Conservation (phyloP, 2,113 vertebrate genomes). For the Platysternon megacephalum region DNA sequence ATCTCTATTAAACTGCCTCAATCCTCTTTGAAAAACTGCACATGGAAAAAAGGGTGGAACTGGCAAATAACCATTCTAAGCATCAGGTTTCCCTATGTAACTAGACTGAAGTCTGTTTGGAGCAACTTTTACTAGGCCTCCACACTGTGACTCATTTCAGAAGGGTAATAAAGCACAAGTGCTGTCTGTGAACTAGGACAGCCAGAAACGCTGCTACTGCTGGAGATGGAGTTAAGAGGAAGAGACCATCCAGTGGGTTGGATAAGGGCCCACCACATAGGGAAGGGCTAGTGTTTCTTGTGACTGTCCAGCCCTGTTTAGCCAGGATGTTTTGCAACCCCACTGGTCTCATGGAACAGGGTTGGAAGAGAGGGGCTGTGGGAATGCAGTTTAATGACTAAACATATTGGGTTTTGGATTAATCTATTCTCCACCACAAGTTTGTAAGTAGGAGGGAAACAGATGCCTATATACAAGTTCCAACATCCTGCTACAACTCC, state of each 20-base stretch:
- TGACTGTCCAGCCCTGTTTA: not conserved
- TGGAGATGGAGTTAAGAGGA: accelerated
- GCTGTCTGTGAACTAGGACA: not conserved
- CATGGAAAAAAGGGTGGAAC: not conserved
- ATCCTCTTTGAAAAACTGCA: not conserved
- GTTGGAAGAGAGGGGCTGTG: not conserved
- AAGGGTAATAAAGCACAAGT: not conserved
- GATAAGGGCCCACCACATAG: not conserved
- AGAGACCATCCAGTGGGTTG: not conserved
- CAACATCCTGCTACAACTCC: not conserved
- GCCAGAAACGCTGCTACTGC: accelerated
- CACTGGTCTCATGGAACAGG: not conserved
- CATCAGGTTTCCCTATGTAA: not conserved
- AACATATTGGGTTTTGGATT: not conserved
- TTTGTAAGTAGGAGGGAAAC: not conserved
- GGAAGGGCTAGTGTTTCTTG: not conserved
- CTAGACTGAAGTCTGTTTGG: not conserved
- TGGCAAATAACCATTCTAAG: not conserved
- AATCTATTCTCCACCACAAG: not conserved
- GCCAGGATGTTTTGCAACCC: not conserved
- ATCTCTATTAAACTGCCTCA: not conserved
- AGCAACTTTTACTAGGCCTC: not conserved
- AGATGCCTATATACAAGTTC: not conserved
- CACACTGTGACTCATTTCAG: not conserved
- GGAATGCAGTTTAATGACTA: not conserved